phyloP scores from a whole-genome alignment of 2,888 invertebrate species.

The Euproctis similis region DNA sequence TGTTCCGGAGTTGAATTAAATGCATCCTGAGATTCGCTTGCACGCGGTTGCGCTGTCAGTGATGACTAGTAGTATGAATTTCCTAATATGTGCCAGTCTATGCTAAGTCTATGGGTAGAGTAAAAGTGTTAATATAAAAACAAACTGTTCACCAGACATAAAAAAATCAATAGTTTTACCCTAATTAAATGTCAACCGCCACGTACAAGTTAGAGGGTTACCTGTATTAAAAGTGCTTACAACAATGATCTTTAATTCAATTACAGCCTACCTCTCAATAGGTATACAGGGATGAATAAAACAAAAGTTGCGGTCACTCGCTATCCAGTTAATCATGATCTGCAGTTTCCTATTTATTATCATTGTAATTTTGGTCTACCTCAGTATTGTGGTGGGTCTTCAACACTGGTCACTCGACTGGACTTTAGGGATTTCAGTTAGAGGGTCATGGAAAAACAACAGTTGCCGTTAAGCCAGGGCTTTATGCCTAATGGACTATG shows the following conservation, averaged over 20 bases:
- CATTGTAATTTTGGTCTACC: constrained; percentile 11
- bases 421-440: constrained; percentile 55
- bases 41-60: too few species aligned
- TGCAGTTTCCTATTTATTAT: constrained; percentile 12
- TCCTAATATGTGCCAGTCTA: too few species aligned
- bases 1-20: too few species aligned
- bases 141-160: too few species aligned
- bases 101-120: too few species aligned
- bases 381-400: constrained; percentile 17
- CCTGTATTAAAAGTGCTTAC: constrained; percentile 59
- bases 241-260: constrained; percentile 70
- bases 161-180: constrained; percentile 61
- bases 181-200: constrained; percentile 52
- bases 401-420: constrained; percentile 36
- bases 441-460: constrained; percentile 58
- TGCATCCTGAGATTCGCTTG: too few species aligned
- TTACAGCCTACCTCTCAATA: constrained; percentile 59
- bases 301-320: constrained; percentile 47
- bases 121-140: too few species aligned
- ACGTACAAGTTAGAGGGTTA: too few species aligned
- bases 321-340: constrained; percentile 32
- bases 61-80: too few species aligned
- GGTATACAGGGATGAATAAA: constrained; percentile 59
- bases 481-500: constrained; percentile 65
- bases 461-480: constrained; percentile 46